Evolutionary conservation across 2,797 vertebrate species (phyloP), one percentile per base, ranked within the genome.

Genomic region (Streptopelia turtur): DNA sequence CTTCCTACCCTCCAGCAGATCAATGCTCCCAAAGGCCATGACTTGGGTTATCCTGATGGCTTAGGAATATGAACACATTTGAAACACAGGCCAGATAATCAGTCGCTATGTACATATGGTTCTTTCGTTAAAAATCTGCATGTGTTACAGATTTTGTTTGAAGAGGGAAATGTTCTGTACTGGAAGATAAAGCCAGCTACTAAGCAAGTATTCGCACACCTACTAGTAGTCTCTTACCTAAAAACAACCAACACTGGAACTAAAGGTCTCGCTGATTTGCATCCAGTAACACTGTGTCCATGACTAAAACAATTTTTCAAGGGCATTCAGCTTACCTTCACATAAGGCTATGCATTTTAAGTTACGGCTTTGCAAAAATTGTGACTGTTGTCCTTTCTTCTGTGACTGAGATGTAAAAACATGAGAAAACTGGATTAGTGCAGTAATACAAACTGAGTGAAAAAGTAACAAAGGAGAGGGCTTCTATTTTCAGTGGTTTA

Each of bases 341-440:
- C 98, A 99, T 98, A 99, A 99, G 98, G 99, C 99, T 97, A 99
- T 99, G 97, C 99, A 99, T 97, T 99, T 99, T 97, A 99, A 97
- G 96, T 99, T 99, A 93, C 99, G 98, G 96, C 99, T 99, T 97
- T 99, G 99, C 97, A 99, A 97, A 97, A 99, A 99, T 77, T 99
- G 98, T 37, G 99, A 98, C 76, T 99, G 98, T 86, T 98, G 98
- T 96, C 98, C 98, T 97, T 98, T 99, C 95, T 98, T 99, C 98
- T 99, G 98, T 93, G 98, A 98, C 99, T 99, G 95, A 91, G 93
- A 91, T 47, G 50, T 37, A 96, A 97, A 96, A 97, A 94, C 57
- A 95, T 39, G 43, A 74, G 76, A 96, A 94, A 88, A 87, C 37
- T 74, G 63, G 88, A 59, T 96, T 94, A 92, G 78, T 15, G 13